Percentiles rank a stretch among this genome's conserved stretches.
Evolutionary conservation across 2,797 vertebrate species (phyloP).

Genomic region (Prunella strophiata): DNA sequence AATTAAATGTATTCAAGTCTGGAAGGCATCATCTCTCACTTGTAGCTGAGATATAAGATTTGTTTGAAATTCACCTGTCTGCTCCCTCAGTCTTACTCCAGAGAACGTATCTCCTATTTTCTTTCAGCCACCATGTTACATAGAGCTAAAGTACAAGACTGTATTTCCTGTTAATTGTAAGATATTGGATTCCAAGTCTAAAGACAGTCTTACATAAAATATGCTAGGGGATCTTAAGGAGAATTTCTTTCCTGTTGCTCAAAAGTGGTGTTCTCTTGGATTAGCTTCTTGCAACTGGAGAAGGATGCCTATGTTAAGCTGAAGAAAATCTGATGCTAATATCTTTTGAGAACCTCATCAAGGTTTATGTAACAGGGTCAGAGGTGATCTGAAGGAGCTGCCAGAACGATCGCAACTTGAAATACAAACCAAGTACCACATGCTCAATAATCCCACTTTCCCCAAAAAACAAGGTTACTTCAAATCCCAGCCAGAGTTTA

Average conservation of each 20-base stretch:
- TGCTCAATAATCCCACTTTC: neutral
- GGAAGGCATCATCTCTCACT: neutral
- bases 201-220: neutral
- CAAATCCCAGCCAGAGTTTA: neutral
- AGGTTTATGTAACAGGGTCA: neutral
- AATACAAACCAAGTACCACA: neutral
- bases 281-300: neutral
- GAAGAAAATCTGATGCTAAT: neutral
- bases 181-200: neutral
- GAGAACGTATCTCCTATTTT: neutral
- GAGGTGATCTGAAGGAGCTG: neutral
- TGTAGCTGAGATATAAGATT: neutral
- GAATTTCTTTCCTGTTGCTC: neutral
- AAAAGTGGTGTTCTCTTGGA: neutral
- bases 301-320: neutral
- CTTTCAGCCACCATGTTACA: neutral
- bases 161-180: neutral
- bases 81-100: neutral
- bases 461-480: neutral
- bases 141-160: neutral
- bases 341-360: neutral
- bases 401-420: neutral
- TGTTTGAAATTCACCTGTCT: neutral
- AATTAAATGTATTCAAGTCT: neutral
- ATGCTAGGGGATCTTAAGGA: neutral